Base-by-base conservation (phyloP, 2,113 vertebrate species). In the Puntigrus tetrazona region DNA sequence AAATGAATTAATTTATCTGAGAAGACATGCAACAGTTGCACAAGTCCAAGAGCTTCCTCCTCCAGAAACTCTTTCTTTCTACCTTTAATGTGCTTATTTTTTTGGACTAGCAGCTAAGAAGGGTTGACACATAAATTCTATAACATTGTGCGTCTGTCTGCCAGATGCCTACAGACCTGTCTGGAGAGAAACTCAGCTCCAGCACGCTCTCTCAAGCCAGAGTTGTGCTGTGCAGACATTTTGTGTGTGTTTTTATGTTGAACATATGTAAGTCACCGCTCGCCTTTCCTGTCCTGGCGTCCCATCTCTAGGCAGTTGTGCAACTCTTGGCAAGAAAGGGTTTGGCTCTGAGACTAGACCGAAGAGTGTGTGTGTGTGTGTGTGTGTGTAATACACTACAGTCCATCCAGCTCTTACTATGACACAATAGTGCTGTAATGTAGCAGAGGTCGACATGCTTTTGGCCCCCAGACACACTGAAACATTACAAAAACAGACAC, bases 201-300 rank as follows among this genome's bases (percentile, higher is more conserved):
- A n/a, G 41, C 29, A 55, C 80, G 4, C 50, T 70, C 41, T 20
- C 41, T 65, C 27, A 45, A 34, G 31, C 43, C 65, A 82, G 25
- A 45, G 43, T 82, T 82, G 65, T 25, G 80, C 29, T 55, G 45
- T 36, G 13, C 25, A 61, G 52, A 47, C 14, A 61, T 78, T 81
- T 63, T 55, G 72, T 72, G 59, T 88, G 45, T 75, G 77, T 76
- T 83, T 84, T 84, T 77, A 86, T 84, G 87, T 74, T 47, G 6
- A 84, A 86, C 87, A 82, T 86, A 83, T 88, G 87, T 83, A 82
- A 80, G 29, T 74, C 78, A 78, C 73, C 31, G 50, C 73, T 87
- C 50, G 84, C 55, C 55, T 86, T 84, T 84, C 81, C 74, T 83
- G 72, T 87, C 43, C 55, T 78, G 82, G 83, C n/a, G 73, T 65